phyloP scores from a whole-genome alignment of 2,888 invertebrate species.

The Ichneumoninae sp. region DNA sequence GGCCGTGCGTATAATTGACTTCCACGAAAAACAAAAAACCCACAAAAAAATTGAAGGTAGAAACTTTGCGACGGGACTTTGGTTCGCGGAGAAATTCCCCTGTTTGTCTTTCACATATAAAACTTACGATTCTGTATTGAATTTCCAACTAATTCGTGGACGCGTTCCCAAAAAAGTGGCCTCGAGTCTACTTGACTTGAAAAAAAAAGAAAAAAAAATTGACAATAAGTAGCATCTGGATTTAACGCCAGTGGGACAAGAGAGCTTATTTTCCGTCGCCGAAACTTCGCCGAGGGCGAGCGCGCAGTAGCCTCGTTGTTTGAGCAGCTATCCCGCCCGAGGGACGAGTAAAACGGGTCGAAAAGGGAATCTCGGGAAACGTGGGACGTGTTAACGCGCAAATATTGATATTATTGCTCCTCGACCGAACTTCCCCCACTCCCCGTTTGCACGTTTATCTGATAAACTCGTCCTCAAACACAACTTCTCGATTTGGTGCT shows the following conservation, averaged over 20 bases:
- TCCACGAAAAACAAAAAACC: too few relatives aligned
- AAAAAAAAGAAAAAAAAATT: not conserved
- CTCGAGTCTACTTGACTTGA: not conserved
- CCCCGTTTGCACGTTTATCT: constrained; percentile 49
- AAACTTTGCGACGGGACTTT: not conserved
- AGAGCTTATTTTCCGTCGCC: constrained; percentile 1
- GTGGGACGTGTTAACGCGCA: constrained; percentile 57
- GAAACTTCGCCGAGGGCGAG: not conserved
- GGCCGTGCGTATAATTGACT: too few relatives aligned
- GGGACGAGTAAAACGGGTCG: constrained; percentile 25
- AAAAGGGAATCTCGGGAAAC: constrained; percentile 8
- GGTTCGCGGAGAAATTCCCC: too few relatives aligned
- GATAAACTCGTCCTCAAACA: constrained; percentile 53
- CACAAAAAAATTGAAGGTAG: too few relatives aligned
- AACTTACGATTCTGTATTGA: not conserved
- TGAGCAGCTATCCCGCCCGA: constrained; percentile 35
- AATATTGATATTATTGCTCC: constrained; percentile 61
- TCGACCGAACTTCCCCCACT: constrained; percentile 10
- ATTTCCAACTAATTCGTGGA: not conserved
- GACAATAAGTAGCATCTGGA: not conserved
- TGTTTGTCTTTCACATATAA: not conserved
- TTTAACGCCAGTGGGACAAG: not conserved
- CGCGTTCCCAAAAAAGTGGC: not conserved
- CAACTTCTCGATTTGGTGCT: constrained; percentile 25
- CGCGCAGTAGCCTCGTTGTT: constrained; percentile 34